A percentile compares a stretch with the other conserved stretches of the same genome.
phyloP scores from a whole-genome alignment of 2,797 vertebrate species.

The Heterohyrax brucei region DNA sequence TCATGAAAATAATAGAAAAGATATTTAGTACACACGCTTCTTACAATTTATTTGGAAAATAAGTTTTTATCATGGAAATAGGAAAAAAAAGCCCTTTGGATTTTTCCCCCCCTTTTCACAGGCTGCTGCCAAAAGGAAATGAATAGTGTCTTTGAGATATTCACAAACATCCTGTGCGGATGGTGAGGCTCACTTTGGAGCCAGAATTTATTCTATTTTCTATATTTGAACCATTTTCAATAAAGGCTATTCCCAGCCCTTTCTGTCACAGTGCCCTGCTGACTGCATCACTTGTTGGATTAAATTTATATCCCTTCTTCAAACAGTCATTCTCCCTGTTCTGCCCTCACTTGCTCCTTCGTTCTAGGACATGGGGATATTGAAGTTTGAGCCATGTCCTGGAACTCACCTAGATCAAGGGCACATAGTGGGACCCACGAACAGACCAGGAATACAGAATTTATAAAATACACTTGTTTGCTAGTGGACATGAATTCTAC shows the following conservation, averaged over 20 bases:
- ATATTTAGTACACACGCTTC: constrained; percentile 58
- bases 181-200: constrained; percentile 70
- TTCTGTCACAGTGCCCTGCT: constrained; percentile 16
- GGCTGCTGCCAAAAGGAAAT: constrained; percentile 80
- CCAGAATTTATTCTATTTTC: constrained; percentile 76
- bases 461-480: not conserved
- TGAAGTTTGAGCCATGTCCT: not conserved
- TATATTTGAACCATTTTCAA: constrained; percentile 72
- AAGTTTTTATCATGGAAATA: constrained; percentile 72
- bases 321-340: not conserved
- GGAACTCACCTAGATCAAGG: not conserved
- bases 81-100: constrained; percentile 72
- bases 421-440: not conserved
- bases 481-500: not conserved
- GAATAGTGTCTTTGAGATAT: constrained; percentile 83
- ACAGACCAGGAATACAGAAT: not conserved
- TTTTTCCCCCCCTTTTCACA: not conserved
- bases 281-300: constrained; percentile 52
- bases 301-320: not conserved
- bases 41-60: constrained; percentile 76
- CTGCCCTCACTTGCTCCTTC: not conserved
- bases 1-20: constrained; percentile 5
- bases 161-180: constrained; percentile 76
- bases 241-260: constrained; percentile 65
- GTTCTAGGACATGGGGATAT: not conserved